Percentiles rank a stretch among this genome's conserved stretches.
These are phyloP conservation scores for Cheirogaleus major DNA, from an alignment of 2,797 vertebrate genomes.

Conservation along the genomic window DNA sequence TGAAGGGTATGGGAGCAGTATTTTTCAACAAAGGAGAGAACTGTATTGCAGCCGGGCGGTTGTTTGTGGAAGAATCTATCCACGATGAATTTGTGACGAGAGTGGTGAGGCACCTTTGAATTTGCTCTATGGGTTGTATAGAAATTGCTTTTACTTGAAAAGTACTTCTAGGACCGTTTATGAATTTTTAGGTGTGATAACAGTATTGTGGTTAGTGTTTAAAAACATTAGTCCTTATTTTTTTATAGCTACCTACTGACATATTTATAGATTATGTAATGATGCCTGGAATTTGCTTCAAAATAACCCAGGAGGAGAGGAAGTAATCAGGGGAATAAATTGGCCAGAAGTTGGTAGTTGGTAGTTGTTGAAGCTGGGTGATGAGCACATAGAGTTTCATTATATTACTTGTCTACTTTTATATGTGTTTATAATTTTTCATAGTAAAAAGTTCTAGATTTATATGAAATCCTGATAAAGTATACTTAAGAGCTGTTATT, in stretches of 20 bases:
- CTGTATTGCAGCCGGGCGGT: slow-evolving; percentile 96
- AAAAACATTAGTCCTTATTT: background rate
- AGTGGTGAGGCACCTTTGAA: slow-evolving; percentile 91
- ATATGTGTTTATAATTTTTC: background rate
- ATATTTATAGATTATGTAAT: background rate
- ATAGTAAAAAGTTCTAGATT: slow-evolving; percentile 7
- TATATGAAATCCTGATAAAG: background rate
- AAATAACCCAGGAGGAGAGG: background rate
- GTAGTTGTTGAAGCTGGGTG: background rate
- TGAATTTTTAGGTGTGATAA: background rate
- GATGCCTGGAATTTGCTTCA: background rate
- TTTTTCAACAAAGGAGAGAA: slow-evolving; percentile 99
- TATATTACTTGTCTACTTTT: background rate
- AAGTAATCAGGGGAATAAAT: background rate
- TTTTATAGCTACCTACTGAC: background rate
- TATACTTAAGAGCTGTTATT: background rate
- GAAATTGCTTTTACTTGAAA: background rate
- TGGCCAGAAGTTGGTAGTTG: background rate
- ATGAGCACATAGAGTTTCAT: background rate
- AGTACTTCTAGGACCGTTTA: background rate
- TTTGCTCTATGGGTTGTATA: background rate
- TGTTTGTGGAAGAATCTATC: slow-evolving; percentile 97
- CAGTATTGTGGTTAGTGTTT: background rate
- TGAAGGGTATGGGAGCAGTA: slow-evolving; percentile 96
- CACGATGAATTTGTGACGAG: slow-evolving; percentile 94